Conservation (phyloP, 2,113 vertebrate species). For the Chaenocephalus aceratus region DNA sequence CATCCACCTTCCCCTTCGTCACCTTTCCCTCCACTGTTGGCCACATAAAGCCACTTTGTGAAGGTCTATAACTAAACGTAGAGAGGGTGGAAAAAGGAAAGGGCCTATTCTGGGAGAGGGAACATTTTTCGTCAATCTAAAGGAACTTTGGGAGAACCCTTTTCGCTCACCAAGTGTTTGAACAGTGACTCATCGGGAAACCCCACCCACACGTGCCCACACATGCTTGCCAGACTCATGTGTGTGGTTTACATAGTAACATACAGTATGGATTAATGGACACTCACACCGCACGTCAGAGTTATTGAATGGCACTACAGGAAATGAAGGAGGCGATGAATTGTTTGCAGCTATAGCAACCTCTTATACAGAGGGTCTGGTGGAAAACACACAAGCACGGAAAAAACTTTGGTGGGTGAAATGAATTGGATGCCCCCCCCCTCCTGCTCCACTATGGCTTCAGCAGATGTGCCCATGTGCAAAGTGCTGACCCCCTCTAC, state of each 20-base stretch:
- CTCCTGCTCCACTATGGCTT: background rate
- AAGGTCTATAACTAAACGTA: background rate
- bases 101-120: slow-evolving; percentile 24
- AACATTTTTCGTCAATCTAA: slow-evolving; percentile 13
- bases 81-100: slow-evolving; percentile 16
- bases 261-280: slow-evolving; percentile 28
- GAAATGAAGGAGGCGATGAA: slow-evolving; percentile 31
- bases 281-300: background rate
- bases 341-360: slow-evolving; percentile 11
- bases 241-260: slow-evolving; percentile 31
- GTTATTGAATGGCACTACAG: slow-evolving; percentile 10
- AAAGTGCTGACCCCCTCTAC: background rate
- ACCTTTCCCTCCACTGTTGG: slow-evolving; percentile 47
- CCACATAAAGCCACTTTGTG: slow-evolving; percentile 19
- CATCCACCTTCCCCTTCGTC: slow-evolving; percentile 47
- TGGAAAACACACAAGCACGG: slow-evolving; percentile 1
- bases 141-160: slow-evolving; percentile 29
- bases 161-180: slow-evolving; percentile 23
- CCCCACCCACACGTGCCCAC: slow-evolving; percentile 51
- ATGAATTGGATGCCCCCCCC: background rate
- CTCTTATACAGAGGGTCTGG: background rate
- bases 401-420: background rate
- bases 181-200: slow-evolving; percentile 65
- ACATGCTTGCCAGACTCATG: slow-evolving; percentile 41
- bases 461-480: slow-evolving; percentile 45